A percentile compares a stretch with the other conserved stretches of the same genome.
phyloP scores from a whole-genome alignment of 2,797 vertebrate genomes.

The Xenopus petersii region DNA sequence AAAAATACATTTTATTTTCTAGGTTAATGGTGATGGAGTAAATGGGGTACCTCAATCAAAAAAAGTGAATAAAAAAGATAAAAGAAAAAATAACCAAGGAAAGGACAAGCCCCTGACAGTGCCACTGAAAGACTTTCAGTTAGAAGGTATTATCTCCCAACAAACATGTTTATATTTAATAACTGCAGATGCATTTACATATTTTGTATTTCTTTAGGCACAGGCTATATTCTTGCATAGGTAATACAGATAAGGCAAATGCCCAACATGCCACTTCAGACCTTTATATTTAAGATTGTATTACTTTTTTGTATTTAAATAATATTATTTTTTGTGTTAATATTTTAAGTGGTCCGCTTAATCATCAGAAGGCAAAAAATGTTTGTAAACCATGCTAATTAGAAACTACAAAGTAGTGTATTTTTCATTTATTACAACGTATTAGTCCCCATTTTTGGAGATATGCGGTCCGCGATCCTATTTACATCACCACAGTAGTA shows the following conservation, averaged over 20 bases:
- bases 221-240: no score
- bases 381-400: no score
- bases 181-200: neutral
- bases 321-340: slow-evolving; percentile 56
- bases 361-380: no score
- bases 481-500: no score
- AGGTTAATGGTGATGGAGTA: slow-evolving; percentile 68
- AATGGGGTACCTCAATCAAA: slow-evolving; percentile 76
- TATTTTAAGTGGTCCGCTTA: no score
- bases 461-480: no score
- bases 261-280: slow-evolving; percentile 40
- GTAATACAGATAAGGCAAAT: no score
- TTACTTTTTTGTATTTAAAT: no score
- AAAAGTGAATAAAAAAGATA: slow-evolving; percentile 82
- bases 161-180: neutral
- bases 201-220: neutral
- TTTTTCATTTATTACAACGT: no score
- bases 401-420: no score
- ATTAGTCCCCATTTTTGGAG: no score
- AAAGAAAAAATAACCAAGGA: slow-evolving; percentile 85
- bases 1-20: neutral
- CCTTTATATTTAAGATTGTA: neutral
- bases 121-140: slow-evolving; percentile 90
- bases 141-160: slow-evolving; percentile 66
- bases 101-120: slow-evolving; percentile 88